Base-by-base conservation (phyloP, 2,797 vertebrate genomes). In the Adelosebastes latens region DNA sequence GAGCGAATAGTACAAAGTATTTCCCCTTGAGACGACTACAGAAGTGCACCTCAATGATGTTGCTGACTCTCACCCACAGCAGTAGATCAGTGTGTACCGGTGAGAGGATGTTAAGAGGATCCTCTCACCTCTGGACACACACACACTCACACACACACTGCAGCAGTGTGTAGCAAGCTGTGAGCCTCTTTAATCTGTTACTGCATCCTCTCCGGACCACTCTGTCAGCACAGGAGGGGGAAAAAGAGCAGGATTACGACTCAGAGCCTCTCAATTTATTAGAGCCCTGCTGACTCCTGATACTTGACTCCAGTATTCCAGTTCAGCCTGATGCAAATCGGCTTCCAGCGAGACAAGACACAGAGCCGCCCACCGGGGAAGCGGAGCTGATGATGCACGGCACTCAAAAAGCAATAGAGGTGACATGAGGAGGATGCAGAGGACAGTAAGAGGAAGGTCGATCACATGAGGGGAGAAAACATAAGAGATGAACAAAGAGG, bases 171-270 rank as follows among this genome's bases (percentile, higher is more conserved):
- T 34, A 78, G 71, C 72, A 70, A 73, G 39, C 66, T 76, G 69
- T 79, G 80, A 89, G 82, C 59, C 85, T 81, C 64, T 91, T 91
- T 89, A 90, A 94, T 92, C 91, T 90, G 79, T 76, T 77, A 46
- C 68, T 74, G 75, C 82, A 80, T 82, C 87, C 89, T 88, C 90
- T 75, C 72, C 32, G 80, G 88, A 87, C 67, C 66, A 73, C 85
- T 85, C 83, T n/a, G 87, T 88, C 91, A 90, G 87, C 89, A 86
- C 82, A 78, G 86, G 71, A 72, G 52, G 80, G 56, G 77, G 42
- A 10, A 42, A 59, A 80, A 75, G 72, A 65, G 80, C 66, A 73
- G 86, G 87, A 90, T 89, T 87, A 91, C 72, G 66, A 82, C 83
- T 82, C 83, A 65, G 65, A 86, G 85, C 74, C 75, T 80, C 84